These are phyloP conservation scores for Microtus pennsylvanicus DNA, from an alignment of 2,113 vertebrate species.

Conservation along the genomic window DNA sequence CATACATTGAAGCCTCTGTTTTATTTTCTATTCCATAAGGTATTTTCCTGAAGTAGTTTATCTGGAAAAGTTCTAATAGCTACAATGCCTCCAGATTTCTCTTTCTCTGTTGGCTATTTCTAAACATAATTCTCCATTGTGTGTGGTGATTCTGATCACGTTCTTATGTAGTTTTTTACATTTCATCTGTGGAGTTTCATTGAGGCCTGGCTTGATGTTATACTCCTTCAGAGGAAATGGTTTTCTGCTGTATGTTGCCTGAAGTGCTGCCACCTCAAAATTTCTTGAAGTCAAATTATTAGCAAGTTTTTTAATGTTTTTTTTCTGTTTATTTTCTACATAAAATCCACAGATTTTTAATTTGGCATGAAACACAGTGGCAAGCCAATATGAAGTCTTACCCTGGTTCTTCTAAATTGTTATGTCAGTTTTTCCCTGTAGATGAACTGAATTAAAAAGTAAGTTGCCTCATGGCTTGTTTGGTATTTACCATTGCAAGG, in stretches of 20 bases:
- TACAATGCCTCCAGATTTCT: not conserved
- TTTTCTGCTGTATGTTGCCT: not conserved
- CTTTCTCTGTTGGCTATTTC: not conserved
- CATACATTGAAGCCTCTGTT: not conserved
- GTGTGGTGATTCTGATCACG: slow-evolving; percentile 9
- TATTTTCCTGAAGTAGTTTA: not conserved
- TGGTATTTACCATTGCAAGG: not conserved
- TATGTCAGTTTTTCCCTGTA: not conserved
- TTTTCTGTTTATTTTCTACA: slow-evolving; percentile 21
- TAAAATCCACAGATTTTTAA: not conserved
- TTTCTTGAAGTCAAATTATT: not conserved
- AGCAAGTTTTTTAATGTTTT: not conserved
- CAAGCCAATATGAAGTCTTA: not conserved
- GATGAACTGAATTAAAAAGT: not conserved
- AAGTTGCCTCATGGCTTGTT: not conserved
- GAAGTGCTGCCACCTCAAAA: not conserved
- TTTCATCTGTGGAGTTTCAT: slow-evolving; percentile 15
- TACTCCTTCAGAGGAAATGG: not conserved
- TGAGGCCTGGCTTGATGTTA: not conserved
- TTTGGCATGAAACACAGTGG: not conserved
- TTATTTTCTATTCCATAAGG: slow-evolving; percentile 29
- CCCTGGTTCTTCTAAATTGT: not conserved
- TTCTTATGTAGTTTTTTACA: not conserved
- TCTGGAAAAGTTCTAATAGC: not conserved
- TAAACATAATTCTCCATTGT: not conserved